A percentile compares a stretch with the other conserved stretches of the same genome.
phyloP scores from a whole-genome alignment of 2,888 invertebrate genomes.

The Idaea dimidiata region DNA sequence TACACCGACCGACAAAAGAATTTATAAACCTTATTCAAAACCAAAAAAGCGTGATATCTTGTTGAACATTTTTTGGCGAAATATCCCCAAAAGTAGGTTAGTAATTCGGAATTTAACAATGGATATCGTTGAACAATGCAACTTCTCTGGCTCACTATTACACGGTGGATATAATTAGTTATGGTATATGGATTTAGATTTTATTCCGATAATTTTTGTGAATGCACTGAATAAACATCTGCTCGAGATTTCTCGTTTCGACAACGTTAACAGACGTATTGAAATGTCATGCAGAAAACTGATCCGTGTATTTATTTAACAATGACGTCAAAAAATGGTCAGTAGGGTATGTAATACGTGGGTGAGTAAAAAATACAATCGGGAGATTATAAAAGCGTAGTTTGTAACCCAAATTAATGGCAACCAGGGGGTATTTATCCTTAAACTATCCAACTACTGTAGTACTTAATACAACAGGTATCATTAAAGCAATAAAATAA shows the following conservation, averaged over 20 bases:
- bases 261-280: slow-evolving; percentile 66
- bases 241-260: slow-evolving; percentile 67
- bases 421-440: background rate
- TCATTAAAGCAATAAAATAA: too few species aligned
- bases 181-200: slow-evolving; percentile 80
- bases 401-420: background rate
- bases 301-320: slow-evolving; percentile 58
- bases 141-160: slow-evolving; percentile 62
- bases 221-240: slow-evolving; percentile 74
- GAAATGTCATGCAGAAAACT: slow-evolving; percentile 76
- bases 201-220: slow-evolving; percentile 76
- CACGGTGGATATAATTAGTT: slow-evolving; percentile 79
- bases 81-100: slow-evolving; percentile 79
- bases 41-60: slow-evolving; percentile 74
- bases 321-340: slow-evolving; percentile 71
- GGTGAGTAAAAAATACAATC: slow-evolving; percentile 10
- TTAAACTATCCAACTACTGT: too few species aligned
- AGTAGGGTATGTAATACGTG: slow-evolving; percentile 28
- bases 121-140: slow-evolving; percentile 58
- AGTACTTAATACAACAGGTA: background rate
- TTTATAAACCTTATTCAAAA: slow-evolving; percentile 70
- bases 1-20: slow-evolving; percentile 63
- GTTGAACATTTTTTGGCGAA: slow-evolving; percentile 59
- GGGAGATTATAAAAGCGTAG: background rate
- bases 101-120: slow-evolving; percentile 73